Percentiles rank a stretch among this genome's conserved stretches.
These are phyloP conservation scores for Rhinopomastus cyanomelas DNA, from an alignment of 2,113 vertebrate species.

Conservation along the genomic window DNA sequence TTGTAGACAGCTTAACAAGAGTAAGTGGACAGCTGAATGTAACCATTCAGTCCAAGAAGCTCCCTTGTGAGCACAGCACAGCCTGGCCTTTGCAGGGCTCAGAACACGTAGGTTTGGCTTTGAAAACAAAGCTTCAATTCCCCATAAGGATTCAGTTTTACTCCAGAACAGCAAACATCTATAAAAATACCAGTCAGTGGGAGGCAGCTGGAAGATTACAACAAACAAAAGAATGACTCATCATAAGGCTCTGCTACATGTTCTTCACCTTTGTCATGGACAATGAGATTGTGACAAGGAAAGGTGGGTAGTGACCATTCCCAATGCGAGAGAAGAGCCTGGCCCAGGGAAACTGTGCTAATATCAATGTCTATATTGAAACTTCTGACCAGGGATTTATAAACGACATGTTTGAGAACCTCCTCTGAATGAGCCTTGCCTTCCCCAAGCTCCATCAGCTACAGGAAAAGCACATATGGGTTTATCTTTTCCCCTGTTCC, in stretches of 20 bases:
- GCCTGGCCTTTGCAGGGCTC: not conserved
- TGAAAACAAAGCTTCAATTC: not conserved
- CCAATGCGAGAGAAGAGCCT: not conserved
- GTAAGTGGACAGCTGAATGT: not conserved
- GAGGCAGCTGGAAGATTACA: not conserved
- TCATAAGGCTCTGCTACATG: not conserved
- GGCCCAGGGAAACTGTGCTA: not conserved
- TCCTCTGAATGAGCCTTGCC: too few species aligned
- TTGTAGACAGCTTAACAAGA: conserved; percentile 9
- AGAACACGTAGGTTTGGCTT: not conserved
- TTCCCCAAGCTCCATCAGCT: not conserved
- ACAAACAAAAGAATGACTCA: not conserved
- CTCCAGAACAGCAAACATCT: not conserved
- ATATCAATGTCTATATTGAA: not conserved
- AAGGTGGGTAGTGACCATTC: not conserved
- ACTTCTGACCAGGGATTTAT: not conserved
- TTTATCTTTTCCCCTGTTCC: not conserved
- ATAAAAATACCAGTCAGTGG: not conserved
- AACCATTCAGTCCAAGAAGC: not conserved
- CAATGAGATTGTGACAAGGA: not conserved
- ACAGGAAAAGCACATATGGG: not conserved
- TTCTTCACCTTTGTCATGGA: not conserved
- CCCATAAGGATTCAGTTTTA: not conserved
- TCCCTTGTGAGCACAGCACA: not conserved
- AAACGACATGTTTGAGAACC: not conserved